Percentiles rank a stretch among this genome's conserved stretches.
These are phyloP conservation scores for Uropsilus gracilis DNA, from an alignment of 2,113 vertebrate species.

Conservation along the genomic window DNA sequence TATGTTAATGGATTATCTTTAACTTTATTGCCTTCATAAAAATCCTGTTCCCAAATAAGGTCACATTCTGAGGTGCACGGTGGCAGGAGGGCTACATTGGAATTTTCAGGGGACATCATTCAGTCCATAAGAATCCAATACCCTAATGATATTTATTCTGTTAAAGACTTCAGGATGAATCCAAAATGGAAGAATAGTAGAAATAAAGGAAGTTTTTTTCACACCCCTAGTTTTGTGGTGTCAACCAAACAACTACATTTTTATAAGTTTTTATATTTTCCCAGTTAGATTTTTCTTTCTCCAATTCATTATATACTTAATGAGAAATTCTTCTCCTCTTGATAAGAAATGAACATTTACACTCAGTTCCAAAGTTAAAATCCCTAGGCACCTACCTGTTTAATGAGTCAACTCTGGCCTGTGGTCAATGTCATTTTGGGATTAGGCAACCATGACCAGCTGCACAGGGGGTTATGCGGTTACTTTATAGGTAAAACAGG, in stretches of 20 bases:
- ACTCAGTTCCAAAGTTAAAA: neutral
- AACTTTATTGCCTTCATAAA: neutral
- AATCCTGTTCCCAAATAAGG: neutral
- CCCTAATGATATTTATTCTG: neutral
- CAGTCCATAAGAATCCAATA: neutral
- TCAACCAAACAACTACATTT: neutral
- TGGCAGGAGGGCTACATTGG: too few species aligned
- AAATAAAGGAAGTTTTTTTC: slow-evolving; percentile 33
- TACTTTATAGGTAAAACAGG: neutral
- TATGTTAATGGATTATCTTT: neutral
- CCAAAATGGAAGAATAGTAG: neutral
- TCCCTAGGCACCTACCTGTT: too few species aligned
- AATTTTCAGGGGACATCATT: neutral
- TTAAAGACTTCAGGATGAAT: neutral
- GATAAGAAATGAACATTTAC: neutral
- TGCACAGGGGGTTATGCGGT: neutral
- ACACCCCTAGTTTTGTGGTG: neutral
- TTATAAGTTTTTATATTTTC: neutral
- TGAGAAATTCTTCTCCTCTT: neutral
- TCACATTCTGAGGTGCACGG: neutral
- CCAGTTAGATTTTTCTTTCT: neutral
- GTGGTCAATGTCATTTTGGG: neutral
- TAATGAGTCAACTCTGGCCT: neutral
- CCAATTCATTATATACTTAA: neutral
- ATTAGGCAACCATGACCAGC: neutral